Evolutionary conservation across 2,888 invertebrate genomes (phyloP), one percentile per base, ranked within the genome.

Genomic region (Gibbula magus): DNA sequence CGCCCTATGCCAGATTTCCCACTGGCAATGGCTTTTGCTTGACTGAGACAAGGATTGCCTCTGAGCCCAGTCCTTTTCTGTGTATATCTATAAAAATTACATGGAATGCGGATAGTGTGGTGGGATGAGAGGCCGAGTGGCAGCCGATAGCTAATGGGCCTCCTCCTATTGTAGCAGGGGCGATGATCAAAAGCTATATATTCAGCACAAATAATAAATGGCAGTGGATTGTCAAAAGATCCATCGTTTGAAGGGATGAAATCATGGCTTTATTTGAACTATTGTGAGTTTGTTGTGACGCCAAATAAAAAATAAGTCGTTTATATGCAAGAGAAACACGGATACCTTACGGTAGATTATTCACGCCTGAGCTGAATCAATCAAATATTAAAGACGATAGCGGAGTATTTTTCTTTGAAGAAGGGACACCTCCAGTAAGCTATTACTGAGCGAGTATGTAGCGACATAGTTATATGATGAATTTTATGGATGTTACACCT

Each of bases 101-200:
- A 70, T 70, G 70, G 70, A 70, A 70, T 70, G 39, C 35, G 35
- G 70, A 20, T 20, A 35, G 70, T 70, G 35, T 39, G 20, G 18
- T 70, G 16, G 70, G 61, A 29, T 29, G 25, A 22, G 61, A 61
- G 61, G 7, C 29, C 22, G 29, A 18, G 61, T 61, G 61, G 25
- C 61, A 61, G 61, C 29, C 10, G 61, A 61, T 61, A 32, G 61
- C 61, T 61, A 61, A 61, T 61, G 61, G 61, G 29, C 29, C 29
- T 61, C 29, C 61, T 61, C 61, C 61, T 61, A 61, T 61, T 61
- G 29, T 61, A 29, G 29, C 16, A 61, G 29, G 61, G 61, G 29
- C n/a, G 70, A 70, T 70, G 70, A 70, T 70, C 70, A 70, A 70
- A 70, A 70, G 70, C 29, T 70, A 70, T 70, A 70, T 70, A 70